Evolutionary conservation across 2,797 vertebrate species (phyloP), one percentile per base, ranked within the genome.

Genomic region (Cephalopachus bancanus): DNA sequence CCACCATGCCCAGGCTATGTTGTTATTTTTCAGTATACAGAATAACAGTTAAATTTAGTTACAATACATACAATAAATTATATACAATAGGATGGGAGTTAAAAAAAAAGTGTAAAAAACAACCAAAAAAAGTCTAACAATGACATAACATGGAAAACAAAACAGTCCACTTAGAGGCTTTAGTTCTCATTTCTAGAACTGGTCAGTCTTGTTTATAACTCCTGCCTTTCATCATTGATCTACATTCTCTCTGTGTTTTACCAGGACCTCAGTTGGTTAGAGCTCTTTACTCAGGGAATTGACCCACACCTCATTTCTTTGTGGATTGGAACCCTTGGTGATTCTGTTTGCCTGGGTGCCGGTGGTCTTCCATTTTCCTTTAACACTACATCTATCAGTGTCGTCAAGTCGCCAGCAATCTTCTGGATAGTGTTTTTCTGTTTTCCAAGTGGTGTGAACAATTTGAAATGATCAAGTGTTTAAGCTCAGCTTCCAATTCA

Each of bases 21-120:
- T 67, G 37, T 59, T 95, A 83, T 71, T 86, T 91, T 93, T 89
- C 33, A 93, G 44, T 10, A n/a, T 87, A 57, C 0, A 72, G n/a
- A 95, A 57, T 44, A 74, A 67, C 8, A 60, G 33, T 78, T 85
- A 64, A 74, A 59, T 84, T 83, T 75, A 92, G 17, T 20, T 10
- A 37, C 33, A 44, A 44, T 44, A 44, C 6, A 44, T 44, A 44
- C 15, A 19, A 19, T 76, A 92, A 71, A 33, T 96, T 75, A 19
- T 67, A 62, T 69, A 28, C 19, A 28, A 33, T 59, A 53, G 37
- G 12, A 60, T 69, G 4, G 30, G 26, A 64, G 30, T 64, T 64
- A 81, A 89, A 80, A 26, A 30, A 12, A 83, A 72, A 53, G 33
- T 49, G 24, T 33, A 53, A 64, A 74, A 30, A 65, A 74, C 53